phyloP scores from a whole-genome alignment of 1,140 invertebrate genomes.

The Armadillidium nasatum region DNA sequence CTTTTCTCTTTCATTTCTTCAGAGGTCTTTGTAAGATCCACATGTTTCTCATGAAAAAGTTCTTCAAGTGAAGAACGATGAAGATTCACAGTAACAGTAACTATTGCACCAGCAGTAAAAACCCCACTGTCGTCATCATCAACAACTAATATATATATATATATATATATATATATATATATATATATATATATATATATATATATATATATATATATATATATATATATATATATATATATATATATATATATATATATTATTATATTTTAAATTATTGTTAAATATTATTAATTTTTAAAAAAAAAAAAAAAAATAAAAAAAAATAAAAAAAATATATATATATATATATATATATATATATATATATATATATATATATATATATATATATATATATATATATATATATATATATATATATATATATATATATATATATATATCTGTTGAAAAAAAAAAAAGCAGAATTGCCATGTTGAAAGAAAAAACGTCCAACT shows the following conservation, averaged over 20 bases:
- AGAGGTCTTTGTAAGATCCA: conserved; percentile 16
- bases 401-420: too few species aligned
- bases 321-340: too few species aligned
- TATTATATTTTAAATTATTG: too few species aligned
- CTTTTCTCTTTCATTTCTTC: conserved; percentile 4
- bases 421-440: too few species aligned
- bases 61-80: conserved; percentile 71
- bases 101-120: conserved; percentile 93
- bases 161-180: conserved; percentile 24
- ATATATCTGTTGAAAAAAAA: too few species aligned
- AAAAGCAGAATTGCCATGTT: too few species aligned
- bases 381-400: too few species aligned
- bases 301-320: too few species aligned
- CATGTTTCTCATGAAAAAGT: conserved; percentile 56
- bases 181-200: conserved; percentile 24
- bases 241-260: not conserved
- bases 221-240: conserved; percentile 13
- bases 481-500: too few species aligned
- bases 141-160: conserved; percentile 65
- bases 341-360: too few species aligned
- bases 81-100: conserved; percentile 90
- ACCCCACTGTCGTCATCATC: conserved; percentile 95
- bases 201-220: conserved; percentile 18
- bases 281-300: too few species aligned
- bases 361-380: too few species aligned